Conservation (phyloP, 2,113 vertebrate species). For the Brevimyrus niger region DNA sequence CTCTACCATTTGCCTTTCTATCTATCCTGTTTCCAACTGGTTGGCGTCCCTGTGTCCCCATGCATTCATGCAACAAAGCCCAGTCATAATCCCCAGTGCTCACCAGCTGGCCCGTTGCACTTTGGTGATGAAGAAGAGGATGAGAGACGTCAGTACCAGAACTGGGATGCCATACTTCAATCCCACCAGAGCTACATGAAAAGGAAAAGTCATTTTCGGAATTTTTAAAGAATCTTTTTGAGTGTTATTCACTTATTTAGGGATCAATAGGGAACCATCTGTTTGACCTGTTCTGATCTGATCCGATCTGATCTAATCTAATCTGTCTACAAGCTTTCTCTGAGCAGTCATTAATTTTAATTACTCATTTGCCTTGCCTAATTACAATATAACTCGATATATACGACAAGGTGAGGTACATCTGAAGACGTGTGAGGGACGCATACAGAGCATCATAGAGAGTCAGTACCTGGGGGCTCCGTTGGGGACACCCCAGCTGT, state of each 20-base stretch:
- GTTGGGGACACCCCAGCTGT: neutral
- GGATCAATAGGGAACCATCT: neutral
- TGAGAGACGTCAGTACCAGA: neutral
- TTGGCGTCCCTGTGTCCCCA: neutral
- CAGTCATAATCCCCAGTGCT: neutral
- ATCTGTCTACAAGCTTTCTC: neutral
- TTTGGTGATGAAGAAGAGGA: neutral
- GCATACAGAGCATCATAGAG: neutral
- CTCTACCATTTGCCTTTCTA: neutral
- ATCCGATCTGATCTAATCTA: neutral
- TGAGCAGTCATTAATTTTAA: neutral
- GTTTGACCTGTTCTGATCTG: neutral
- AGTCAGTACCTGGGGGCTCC: neutral
- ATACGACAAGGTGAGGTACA: neutral
- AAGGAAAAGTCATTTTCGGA: neutral
- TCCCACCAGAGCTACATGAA: neutral
- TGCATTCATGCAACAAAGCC: neutral
- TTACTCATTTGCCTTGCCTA: neutral
- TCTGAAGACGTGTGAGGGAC: neutral
- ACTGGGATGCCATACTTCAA: neutral
- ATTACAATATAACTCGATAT: neutral
- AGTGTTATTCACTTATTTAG: neutral
- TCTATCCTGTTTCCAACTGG: neutral
- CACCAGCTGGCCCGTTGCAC: neutral
- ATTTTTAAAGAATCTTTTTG: neutral